Base-by-base conservation (phyloP, 2,888 invertebrate genomes). In the Brenthis hecate region DNA sequence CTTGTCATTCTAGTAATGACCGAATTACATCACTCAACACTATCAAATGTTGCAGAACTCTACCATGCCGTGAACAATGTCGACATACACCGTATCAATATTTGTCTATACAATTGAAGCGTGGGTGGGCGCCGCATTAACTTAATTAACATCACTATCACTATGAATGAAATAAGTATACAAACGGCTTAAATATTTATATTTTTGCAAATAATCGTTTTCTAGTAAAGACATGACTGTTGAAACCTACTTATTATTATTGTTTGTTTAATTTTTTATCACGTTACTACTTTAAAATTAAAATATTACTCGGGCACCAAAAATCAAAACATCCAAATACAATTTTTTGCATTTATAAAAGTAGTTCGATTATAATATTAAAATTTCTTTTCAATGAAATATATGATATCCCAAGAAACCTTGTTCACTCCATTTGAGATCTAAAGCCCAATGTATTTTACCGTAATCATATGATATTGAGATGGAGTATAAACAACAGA, bases 101-200 rank as follows among this genome's bases (percentile, higher is more conserved):
- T 91, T 89, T 89, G 89, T 89, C 87, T 82, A 78, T 87, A 89
- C 88, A 90, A 89, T 87, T 79, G 83, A 74, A 82, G 78, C 73
- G 88, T 87, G 87, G 88, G 90, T 85, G 88, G 87, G 73, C 72
- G 63, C 81, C 82, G 75, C 81, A 86, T 87, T 88, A 86, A 89
- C 89, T 88, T 79, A 84, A 89, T 90, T 89, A 91, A 84, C 88
- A 78, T 82, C 79, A 48, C 50, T 57, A 53, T 65, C 61, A 32
- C 47, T 51, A 61, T 56, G 28, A 68, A 23, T 68, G 56, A 72
- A 65, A 56, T 54, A 61, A 16, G 43, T 63, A 51, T 48, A 57
- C 43, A 23, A 16, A 43, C 50, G 54, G 32, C 28, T 43, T 13
- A 50, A 65, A 36, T 56, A 48, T 16, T 43, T 54, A 19, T 13